Percentiles rank a stretch among this genome's conserved stretches.
Evolutionary conservation across 1,140 invertebrate genomes (phyloP).

Genomic region (Tetragnatha versicolor): DNA sequence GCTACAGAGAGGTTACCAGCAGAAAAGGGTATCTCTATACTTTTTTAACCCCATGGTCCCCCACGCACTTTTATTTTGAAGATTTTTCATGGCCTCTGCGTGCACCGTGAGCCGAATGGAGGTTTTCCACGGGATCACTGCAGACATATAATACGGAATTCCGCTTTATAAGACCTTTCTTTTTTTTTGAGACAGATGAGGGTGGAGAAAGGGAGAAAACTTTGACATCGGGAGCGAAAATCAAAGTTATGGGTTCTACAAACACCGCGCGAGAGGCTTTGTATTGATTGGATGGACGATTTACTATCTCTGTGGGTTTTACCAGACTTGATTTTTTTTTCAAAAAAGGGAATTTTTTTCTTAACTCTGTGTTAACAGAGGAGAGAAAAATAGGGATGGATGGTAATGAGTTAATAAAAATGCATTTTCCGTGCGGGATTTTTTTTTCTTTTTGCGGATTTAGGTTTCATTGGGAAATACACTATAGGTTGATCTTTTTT

Average conservation of each 20-base stretch:
- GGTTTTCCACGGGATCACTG: slow-evolving; percentile 5
- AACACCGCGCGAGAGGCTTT: slow-evolving; percentile 38
- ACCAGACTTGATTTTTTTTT: neutral
- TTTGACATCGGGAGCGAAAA: too few relatives aligned
- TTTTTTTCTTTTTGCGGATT: too few relatives aligned
- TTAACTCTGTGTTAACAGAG: slow-evolving; percentile 1
- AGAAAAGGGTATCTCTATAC: too few relatives aligned
- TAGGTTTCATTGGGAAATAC: too few relatives aligned
- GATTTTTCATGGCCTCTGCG: slow-evolving; percentile 19
- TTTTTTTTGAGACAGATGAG: slow-evolving; percentile 3
- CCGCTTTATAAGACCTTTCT: slow-evolving; percentile 16
- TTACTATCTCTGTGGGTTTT: slow-evolving; percentile 43
- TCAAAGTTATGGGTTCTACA: slow-evolving; percentile 45
- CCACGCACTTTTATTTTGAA: too few relatives aligned
- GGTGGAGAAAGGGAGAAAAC: too few relatives aligned
- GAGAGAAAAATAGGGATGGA: neutral
- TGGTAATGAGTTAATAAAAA: slow-evolving; percentile 38
- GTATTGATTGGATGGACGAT: slow-evolving; percentile 36
- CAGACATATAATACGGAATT: slow-evolving; percentile 43
- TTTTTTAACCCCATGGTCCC: too few relatives aligned
- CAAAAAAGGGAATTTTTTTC: too few relatives aligned
- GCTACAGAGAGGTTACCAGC: too few relatives aligned
- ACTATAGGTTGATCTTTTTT: too few relatives aligned
- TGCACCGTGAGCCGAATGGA: slow-evolving; percentile 21
- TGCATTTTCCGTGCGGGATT: slow-evolving; percentile 15